phyloP scores from a whole-genome alignment of 2,888 invertebrate genomes.

The Apotomis turbidana region DNA sequence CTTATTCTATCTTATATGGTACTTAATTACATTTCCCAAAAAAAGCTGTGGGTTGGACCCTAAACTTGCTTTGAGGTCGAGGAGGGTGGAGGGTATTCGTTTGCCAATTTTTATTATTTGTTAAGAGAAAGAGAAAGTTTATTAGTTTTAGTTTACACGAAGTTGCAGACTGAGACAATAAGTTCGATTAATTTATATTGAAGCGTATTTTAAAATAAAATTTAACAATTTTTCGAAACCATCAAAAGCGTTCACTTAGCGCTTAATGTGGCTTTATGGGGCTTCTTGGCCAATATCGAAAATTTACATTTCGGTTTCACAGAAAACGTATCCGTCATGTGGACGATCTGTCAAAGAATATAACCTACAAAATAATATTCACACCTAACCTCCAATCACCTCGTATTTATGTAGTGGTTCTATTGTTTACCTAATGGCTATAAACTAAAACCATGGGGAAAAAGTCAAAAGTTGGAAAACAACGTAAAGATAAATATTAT shows the following conservation, averaged over 20 bases:
- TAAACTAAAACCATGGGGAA: slow-evolving; percentile 90
- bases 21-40: no score
- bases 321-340: slow-evolving; percentile 21
- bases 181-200: no score
- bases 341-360: slow-evolving; percentile 13
- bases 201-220: no score
- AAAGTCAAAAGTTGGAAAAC: slow-evolving; percentile 98
- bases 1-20: no score
- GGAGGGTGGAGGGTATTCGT: no score
- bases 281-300: neutral
- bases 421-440: slow-evolving; percentile 17
- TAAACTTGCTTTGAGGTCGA: no score
- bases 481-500: slow-evolving; percentile 99
- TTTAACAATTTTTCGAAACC: neutral
- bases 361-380: neutral
- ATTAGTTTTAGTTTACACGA: no score
- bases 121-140: no score
- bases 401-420: slow-evolving; percentile 7
- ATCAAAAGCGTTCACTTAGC: neutral
- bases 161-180: no score
- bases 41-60: no score
- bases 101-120: no score
- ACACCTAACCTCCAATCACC: slow-evolving; percentile 12
- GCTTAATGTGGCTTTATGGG: neutral
- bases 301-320: neutral